Percentiles rank a stretch among this genome's conserved stretches.
phyloP scores from a whole-genome alignment of 2,797 vertebrate genomes.

The Molossus molossus region DNA sequence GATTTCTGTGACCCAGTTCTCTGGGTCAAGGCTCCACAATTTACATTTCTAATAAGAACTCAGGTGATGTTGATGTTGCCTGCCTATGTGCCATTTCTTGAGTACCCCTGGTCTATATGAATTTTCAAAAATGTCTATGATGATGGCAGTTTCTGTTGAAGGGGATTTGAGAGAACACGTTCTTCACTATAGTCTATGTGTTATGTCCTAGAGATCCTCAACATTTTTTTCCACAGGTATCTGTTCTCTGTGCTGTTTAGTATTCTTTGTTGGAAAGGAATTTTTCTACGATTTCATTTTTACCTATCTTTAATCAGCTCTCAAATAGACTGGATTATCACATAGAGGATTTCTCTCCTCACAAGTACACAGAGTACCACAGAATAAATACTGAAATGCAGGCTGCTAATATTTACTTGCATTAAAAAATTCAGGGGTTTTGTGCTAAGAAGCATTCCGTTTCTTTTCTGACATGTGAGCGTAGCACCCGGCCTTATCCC shows the following conservation, averaged over 20 bases:
- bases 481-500: background rate
- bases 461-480: background rate
- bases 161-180: background rate
- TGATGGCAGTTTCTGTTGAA: background rate
- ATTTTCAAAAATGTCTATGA: background rate
- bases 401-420: background rate
- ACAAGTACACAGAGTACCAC: background rate
- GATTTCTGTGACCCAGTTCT: background rate
- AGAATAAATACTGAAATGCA: conserved; percentile 3
- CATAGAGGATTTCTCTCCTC: background rate
- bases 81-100: background rate
- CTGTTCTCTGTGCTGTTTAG: background rate
- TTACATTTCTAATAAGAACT: conserved; percentile 36
- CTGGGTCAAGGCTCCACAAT: background rate
- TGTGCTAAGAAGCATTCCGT: background rate
- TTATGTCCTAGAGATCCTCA: background rate
- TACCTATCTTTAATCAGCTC: background rate
- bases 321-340: background rate
- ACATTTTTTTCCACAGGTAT: background rate
- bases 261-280: background rate
- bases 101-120: background rate
- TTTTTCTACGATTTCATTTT: conserved; percentile 4
- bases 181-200: background rate
- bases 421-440: background rate
- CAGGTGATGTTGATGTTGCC: background rate